Conservation (phyloP, 2,888 invertebrate species). For the Plagodis pulveraria region DNA sequence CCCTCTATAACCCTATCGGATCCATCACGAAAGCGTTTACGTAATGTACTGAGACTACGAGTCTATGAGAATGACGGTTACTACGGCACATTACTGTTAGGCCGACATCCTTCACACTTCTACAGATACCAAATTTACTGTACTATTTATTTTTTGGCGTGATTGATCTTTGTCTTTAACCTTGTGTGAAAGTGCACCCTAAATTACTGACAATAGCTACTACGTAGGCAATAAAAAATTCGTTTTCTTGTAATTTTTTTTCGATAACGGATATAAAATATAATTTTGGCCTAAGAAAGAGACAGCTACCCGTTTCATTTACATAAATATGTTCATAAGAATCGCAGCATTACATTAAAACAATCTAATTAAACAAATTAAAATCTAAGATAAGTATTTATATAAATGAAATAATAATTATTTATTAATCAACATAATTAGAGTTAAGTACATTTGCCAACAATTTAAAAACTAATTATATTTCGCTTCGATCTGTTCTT, state of each 20-base stretch:
- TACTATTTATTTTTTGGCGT: too few relatives aligned
- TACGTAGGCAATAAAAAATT: not conserved
- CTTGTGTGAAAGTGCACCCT: too few relatives aligned
- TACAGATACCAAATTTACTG: too few relatives aligned
- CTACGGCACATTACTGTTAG: too few relatives aligned
- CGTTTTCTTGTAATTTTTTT: not conserved
- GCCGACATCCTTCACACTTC: too few relatives aligned
- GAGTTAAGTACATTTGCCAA: slow-evolving; percentile 58
- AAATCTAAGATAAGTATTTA: slow-evolving; percentile 44
- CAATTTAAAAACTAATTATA: slow-evolving; percentile 33
- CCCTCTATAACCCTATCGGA: too few relatives aligned
- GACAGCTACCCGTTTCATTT: slow-evolving; percentile 53
- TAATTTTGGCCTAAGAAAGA: slow-evolving; percentile 44
- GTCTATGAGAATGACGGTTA: too few relatives aligned
- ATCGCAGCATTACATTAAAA: slow-evolving; percentile 53
- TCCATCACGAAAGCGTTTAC: too few relatives aligned
- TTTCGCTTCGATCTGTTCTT: not conserved
- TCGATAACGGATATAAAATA: not conserved
- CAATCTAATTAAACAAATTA: slow-evolving; percentile 34
- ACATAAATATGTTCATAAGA: slow-evolving; percentile 38
- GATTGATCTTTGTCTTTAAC: too few relatives aligned
- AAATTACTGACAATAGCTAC: too few relatives aligned
- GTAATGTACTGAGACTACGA: too few relatives aligned
- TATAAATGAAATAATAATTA: slow-evolving; percentile 46
- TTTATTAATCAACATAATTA: slow-evolving; percentile 57